phyloP scores from a whole-genome alignment of 2,888 invertebrate species.

The Hartigia nigra region DNA sequence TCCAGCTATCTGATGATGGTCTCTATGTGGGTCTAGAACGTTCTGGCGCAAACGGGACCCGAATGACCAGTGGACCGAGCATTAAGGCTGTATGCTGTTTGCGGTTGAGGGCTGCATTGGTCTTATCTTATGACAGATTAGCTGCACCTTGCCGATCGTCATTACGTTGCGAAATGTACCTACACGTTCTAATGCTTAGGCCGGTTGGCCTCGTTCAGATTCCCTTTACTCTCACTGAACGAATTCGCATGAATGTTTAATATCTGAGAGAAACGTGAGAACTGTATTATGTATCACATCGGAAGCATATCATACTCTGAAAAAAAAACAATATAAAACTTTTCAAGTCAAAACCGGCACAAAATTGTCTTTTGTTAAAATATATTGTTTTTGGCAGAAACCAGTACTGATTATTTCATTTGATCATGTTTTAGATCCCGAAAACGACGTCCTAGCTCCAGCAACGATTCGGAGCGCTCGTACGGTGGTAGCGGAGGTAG shows the following conservation, averaged over 20 bases:
- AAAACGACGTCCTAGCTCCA: constrained; percentile 86
- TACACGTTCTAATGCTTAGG: background rate
- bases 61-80: constrained; percentile 8
- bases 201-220: background rate
- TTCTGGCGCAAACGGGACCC: background rate
- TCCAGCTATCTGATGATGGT: background rate
- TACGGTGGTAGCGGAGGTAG: constrained; percentile 63
- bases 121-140: background rate
- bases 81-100: background rate
- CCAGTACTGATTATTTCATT: background rate
- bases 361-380: background rate
- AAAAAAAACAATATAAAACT: background rate
- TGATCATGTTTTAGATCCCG: constrained; percentile 76
- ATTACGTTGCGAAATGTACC: background rate
- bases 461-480: constrained; percentile 71
- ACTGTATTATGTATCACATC: background rate
- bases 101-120: background rate
- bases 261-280: background rate
- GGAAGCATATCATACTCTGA: background rate
- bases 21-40: background rate
- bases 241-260: background rate
- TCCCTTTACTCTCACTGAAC: background rate
- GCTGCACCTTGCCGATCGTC: background rate
- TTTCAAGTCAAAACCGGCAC: fast-evolving
- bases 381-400: background rate